These are phyloP conservation scores for Geotrupes spiniger DNA, from an alignment of 2,888 invertebrate species.

Conservation along the genomic window DNA sequence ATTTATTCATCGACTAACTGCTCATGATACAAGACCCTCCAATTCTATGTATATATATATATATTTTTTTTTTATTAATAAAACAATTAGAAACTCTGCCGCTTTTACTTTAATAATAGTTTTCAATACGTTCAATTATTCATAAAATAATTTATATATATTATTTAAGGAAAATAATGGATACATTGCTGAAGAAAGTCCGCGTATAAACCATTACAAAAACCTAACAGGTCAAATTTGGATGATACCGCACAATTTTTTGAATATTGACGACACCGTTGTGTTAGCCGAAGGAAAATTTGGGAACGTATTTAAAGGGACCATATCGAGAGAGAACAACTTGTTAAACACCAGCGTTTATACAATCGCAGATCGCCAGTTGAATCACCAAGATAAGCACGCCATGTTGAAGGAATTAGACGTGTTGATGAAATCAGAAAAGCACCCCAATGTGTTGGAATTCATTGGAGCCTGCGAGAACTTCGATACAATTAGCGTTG, in stretches of 20 bases:
- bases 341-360: constrained; percentile 61
- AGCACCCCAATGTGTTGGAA: constrained; percentile 68
- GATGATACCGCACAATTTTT: constrained; percentile 67
- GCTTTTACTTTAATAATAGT: no score
- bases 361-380: constrained; percentile 58
- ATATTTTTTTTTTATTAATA: not conserved
- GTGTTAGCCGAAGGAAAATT: constrained; percentile 73
- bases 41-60: no score
- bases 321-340: constrained; percentile 61
- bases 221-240: constrained; percentile 73
- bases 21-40: no score
- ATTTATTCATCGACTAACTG: no score
- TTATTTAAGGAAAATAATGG: constrained; percentile 66
- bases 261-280: constrained; percentile 63
- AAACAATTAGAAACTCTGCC: no score
- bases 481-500: constrained; percentile 69
- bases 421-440: constrained; percentile 64
- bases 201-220: constrained; percentile 67
- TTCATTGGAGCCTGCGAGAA: constrained; percentile 80
- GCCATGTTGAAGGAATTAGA: constrained; percentile 69
- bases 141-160: not conserved
- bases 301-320: constrained; percentile 73
- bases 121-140: no score
- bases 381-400: constrained; percentile 50
- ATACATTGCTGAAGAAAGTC: constrained; percentile 67